Conservation (phyloP, 2,888 invertebrate genomes). For the Papilio gigon region DNA sequence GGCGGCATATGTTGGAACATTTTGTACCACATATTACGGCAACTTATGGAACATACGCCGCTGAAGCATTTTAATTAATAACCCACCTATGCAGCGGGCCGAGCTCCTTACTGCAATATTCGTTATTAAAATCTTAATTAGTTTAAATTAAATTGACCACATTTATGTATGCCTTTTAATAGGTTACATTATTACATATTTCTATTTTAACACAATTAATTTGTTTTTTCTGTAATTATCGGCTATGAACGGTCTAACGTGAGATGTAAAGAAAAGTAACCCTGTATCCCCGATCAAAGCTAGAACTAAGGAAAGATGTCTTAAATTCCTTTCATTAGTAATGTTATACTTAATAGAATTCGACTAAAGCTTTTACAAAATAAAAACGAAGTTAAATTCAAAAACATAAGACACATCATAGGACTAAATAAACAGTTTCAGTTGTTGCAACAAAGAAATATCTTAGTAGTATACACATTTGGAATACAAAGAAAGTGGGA, state of each 20-base stretch:
- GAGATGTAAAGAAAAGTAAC: neutral
- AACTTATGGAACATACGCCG: conserved; percentile 39
- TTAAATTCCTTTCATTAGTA: too few species aligned
- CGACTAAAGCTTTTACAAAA: neutral
- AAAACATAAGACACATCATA: neutral
- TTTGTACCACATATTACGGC: conserved; percentile 59
- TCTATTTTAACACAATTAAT: neutral
- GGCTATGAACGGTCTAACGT: neutral
- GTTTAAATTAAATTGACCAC: conserved; percentile 34
- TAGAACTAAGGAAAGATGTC: too few species aligned
- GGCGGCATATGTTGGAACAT: conserved; percentile 53
- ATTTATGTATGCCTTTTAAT: conserved; percentile 36
- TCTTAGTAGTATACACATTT: neutral
- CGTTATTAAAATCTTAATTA: conserved; percentile 41
- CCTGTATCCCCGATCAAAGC: too few species aligned
- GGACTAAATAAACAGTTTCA: neutral
- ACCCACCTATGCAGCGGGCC: conserved; percentile 39
- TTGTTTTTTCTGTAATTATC: neutral
- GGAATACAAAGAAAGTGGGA: conserved; percentile 1
- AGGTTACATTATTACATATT: conserved; percentile 16
- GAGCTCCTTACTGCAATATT: conserved; percentile 39
- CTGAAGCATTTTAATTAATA: conserved; percentile 42
- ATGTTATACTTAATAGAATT: too few species aligned
- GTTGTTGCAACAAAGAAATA: neutral
- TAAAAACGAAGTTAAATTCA: neutral